Percentiles rank a stretch among this genome's conserved stretches.
phyloP scores from a whole-genome alignment of 1,140 invertebrate species.

The Caenorhabditis remanei region DNA sequence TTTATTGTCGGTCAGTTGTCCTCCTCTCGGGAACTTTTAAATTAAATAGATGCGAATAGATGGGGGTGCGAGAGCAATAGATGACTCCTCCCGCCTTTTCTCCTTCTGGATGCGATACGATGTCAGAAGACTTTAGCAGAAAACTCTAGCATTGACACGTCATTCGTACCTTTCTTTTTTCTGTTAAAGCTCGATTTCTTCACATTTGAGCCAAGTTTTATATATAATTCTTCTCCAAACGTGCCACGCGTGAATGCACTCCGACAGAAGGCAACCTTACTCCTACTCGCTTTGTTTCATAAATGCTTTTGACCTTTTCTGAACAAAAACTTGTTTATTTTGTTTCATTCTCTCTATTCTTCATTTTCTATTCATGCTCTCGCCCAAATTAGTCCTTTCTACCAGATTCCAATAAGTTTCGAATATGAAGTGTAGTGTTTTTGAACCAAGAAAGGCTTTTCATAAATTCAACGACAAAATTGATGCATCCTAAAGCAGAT shows the following conservation, averaged over 20 bases:
- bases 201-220: neutral
- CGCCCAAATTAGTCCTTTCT: neutral
- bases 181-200: constrained; percentile 31
- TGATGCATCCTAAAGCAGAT: constrained; percentile 46
- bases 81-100: constrained; percentile 5
- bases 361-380: neutral
- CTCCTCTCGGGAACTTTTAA: constrained; percentile 39
- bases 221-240: neutral
- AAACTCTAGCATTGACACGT: constrained; percentile 6
- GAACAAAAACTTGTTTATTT: neutral
- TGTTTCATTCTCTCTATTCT: neutral
- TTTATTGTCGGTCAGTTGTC: constrained; percentile 49
- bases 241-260: neutral
- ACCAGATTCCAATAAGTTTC: neutral
- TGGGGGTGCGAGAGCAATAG: neutral
- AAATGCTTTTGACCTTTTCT: constrained; percentile 23
- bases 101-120: neutral
- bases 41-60: constrained; percentile 27
- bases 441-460: neutral
- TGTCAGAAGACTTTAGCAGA: constrained; percentile 15
- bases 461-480: neutral
- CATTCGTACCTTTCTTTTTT: constrained; percentile 12
- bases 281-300: neutral
- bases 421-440: neutral
- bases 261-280: neutral